A percentile compares a stretch with the other conserved stretches of the same genome.
Conservation (phyloP, 2,113 vertebrate species). For the Scytalopus superciliaris region DNA sequence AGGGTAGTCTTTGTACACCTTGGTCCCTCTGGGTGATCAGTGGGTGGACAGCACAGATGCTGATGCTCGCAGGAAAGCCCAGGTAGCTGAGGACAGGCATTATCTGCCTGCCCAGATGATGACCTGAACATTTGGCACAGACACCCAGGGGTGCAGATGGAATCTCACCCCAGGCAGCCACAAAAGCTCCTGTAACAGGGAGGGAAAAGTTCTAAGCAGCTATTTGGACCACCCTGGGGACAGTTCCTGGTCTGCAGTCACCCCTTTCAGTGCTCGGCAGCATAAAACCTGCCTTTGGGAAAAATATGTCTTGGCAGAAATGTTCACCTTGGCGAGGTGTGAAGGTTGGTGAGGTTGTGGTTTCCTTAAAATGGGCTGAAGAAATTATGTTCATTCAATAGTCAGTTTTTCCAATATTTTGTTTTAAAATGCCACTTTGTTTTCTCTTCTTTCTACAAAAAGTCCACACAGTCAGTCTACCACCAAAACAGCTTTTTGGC, state of each 20-base stretch:
- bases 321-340: not conserved
- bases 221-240: not conserved
- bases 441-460: not conserved
- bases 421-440: not conserved
- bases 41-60: not conserved
- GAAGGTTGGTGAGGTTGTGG: not conserved
- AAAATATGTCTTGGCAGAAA: not conserved
- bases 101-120: not conserved
- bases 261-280: not conserved
- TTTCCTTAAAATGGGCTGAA: not conserved
- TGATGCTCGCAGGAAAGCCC: accelerated
- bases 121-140: not conserved
- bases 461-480: not conserved
- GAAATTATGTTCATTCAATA: not conserved
- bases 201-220: not conserved
- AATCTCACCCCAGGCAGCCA: not conserved
- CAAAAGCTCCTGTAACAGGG: accelerated
- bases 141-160: no score
- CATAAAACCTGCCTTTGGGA: not conserved
- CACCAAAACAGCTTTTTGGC: not conserved
- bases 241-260: not conserved
- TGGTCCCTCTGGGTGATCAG: not conserved
- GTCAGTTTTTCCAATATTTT: not conserved
- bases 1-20: accelerated
- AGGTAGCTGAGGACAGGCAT: not conserved